Base-by-base conservation (phyloP, 2,113 vertebrate genomes). In the Chunga burmeisteri region DNA sequence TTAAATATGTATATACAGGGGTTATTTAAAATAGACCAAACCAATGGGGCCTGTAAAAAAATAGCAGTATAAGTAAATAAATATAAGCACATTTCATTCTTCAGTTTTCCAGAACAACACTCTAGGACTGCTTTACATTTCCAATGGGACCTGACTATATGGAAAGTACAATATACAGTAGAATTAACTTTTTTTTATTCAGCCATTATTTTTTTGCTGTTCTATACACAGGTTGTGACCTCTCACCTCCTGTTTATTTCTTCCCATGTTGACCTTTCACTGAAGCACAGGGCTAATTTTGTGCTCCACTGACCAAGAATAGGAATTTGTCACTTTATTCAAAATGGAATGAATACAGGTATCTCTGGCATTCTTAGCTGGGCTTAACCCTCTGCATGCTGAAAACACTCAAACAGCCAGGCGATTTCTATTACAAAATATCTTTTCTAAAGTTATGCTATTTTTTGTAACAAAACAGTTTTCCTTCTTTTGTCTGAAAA, bases 241-340 rank as follows among this genome's bases (percentile, higher is more conserved):
- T 96, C 92, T 97, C 85, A 95, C 95, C 90, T 93, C 94, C 80
- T 96, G 96, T 97, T 97, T 97, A 93, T 96, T 97, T 98, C 92
- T 96, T 95, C 94, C 94, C 78, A 68, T 82, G 90, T 96, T 98
- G 97, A 97, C 98, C 98, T 98, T 98, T 98, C 92, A 89, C 97
- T 94, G 97, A 97, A 98, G 97, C 96, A 93, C 96, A 98, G 86
- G 98, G 98, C 98, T 98, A 98, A 98, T 98, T 98, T 98, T 98
- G 98, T 98, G 98, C 98, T 98, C 98, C 98, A 98, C 93, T 97
- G 98, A 97, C 91, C 98, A 98, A 98, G 98, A 98, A 98, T 98
- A 97, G 87, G 96, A 97, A 98, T 98, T 97, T 98, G 98, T 98
- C 98, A 98, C 97, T 98, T 98, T 98, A 98, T 98, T 98, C 96